Evolutionary conservation across 2,888 invertebrate species (phyloP).

Genomic region (Stegana nigrithorax): DNA sequence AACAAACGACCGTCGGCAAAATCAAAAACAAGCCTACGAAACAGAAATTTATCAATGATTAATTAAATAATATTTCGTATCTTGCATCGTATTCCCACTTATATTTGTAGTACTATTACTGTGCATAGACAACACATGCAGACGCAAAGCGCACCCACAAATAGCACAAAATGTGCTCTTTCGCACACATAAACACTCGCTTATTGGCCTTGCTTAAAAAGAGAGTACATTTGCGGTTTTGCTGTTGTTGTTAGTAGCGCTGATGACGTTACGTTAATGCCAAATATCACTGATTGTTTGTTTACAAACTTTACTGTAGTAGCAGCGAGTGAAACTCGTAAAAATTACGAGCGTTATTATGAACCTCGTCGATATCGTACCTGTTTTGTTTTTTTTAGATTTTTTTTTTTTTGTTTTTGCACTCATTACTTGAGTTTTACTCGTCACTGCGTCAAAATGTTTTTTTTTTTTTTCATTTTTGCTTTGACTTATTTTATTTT

Average conservation of each 20-base stretch:
- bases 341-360: slow-evolving; percentile 11
- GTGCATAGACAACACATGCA: not conserved
- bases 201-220: not conserved
- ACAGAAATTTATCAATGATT: too few species aligned
- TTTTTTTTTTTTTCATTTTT: not conserved
- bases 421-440: not conserved
- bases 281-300: slow-evolving; percentile 13
- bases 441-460: not conserved
- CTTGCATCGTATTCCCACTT: not conserved
- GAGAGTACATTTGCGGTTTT: slow-evolving; percentile 1
- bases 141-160: not conserved
- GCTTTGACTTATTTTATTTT: not conserved
- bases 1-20: too few species aligned
- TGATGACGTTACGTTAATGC: not conserved
- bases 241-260: not conserved
- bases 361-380: not conserved
- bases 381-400: not conserved
- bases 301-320: slow-evolving; percentile 1
- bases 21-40: too few species aligned
- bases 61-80: too few species aligned
- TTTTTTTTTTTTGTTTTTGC: not conserved
- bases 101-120: too few species aligned
- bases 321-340: slow-evolving; percentile 8
- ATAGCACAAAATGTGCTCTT: not conserved
- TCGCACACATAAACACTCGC: not conserved